Conservation (phyloP, 2,797 vertebrate genomes). For the Poecilia gillii region DNA sequence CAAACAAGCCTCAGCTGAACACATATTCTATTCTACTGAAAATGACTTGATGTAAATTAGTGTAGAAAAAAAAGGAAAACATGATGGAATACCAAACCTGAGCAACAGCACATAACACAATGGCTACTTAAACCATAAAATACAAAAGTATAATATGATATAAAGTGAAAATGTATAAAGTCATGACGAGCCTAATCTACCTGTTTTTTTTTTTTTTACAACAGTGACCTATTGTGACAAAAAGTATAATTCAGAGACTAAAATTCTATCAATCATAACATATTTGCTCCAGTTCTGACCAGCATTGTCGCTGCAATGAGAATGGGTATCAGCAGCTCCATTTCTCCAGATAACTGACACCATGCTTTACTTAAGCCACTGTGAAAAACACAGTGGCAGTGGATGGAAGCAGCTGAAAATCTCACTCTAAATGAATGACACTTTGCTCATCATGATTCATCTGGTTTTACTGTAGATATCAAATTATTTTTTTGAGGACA, state of each 20-base stretch:
- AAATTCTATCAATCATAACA: too few species aligned
- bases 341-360: neutral
- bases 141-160: neutral
- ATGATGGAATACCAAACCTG: neutral
- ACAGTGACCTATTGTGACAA: too few species aligned
- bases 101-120: neutral
- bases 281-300: neutral
- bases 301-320: neutral
- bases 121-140: neutral
- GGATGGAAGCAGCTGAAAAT: conserved; percentile 1
- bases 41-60: neutral
- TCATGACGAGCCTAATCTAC: neutral
- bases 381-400: neutral
- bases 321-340: neutral
- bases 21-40: neutral
- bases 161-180: neutral
- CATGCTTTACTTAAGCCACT: neutral
- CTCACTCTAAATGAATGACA: neutral
- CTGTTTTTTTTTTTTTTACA: neutral
- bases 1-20: neutral
- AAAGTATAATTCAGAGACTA: too few species aligned
- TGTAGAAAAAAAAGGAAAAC: neutral
- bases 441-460: neutral
- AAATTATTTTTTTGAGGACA: neutral
- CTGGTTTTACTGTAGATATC: neutral